Percentiles rank a stretch among this genome's conserved stretches.
These are phyloP conservation scores for Brienomyrus brachyistius DNA, from an alignment of 2,113 vertebrate species.

Conservation along the genomic window DNA sequence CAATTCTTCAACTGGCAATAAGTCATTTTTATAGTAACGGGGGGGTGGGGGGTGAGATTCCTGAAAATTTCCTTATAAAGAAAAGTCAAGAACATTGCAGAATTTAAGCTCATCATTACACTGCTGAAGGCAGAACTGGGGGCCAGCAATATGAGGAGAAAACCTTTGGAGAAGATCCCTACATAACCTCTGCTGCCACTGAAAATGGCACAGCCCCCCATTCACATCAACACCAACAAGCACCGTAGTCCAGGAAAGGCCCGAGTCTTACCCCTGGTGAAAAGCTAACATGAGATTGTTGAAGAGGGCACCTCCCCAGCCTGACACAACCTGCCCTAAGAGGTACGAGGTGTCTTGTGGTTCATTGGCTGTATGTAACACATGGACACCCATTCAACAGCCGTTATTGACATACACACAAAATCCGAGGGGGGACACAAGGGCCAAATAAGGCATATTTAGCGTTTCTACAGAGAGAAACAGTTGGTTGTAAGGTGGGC, in stretches of 20 bases:
- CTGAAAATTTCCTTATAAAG: conserved; percentile 35
- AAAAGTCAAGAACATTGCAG: background rate
- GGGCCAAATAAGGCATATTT: background rate
- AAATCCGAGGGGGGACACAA: background rate
- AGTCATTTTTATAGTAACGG: conserved; percentile 47
- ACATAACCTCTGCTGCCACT: background rate
- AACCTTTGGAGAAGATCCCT: background rate
- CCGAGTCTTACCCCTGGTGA: too few relatives aligned
- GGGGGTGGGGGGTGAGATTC: conserved; percentile 41
- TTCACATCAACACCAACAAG: background rate
- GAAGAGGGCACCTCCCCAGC: background rate
- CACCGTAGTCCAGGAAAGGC: background rate
- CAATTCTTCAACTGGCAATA: conserved; percentile 25
- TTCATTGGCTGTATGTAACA: background rate
- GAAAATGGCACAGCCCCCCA: background rate
- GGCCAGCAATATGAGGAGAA: background rate
- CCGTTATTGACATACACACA: background rate
- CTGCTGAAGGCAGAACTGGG: background rate
- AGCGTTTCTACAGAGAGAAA: background rate
- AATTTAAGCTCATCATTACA: background rate
- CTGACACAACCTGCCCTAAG: background rate
- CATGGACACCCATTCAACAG: background rate
- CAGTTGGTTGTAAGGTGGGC: background rate
- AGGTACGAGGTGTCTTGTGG: background rate
- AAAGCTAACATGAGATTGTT: background rate